Base-by-base conservation (phyloP, 2,888 invertebrate genomes). In the Platynereis dumerilii region DNA sequence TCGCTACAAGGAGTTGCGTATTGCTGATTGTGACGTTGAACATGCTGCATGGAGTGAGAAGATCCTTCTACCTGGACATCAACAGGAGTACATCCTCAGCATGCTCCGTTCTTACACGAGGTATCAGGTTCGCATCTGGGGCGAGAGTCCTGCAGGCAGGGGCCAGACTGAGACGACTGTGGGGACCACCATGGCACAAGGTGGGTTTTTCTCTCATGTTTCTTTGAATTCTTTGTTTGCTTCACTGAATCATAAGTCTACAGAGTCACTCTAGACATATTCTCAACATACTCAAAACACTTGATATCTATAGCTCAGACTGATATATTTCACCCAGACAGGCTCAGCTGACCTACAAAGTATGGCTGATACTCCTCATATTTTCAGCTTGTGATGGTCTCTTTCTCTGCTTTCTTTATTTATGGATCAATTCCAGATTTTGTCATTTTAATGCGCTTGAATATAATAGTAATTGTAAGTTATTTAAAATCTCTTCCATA, bases 51-150 rank as follows among this genome's bases (percentile, higher is more conserved):
- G 70, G 69, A 62, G 57, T 34, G 68, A 64, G 3, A 27, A 42
- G 24, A 58, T 69, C 12, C 55, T 65, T 29, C 44, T 70, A 2
- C 58, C 65, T 28, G 27, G 61, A 2, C 29, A 57, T 26, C 44
- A 67, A 42, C 60, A 48, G 15, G 20, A 24, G 17, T 76, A 72
- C 59, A 73, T 73, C 7, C 58, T 80, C 17, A 69, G 67, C 0
- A 75, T 75, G 53, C 74, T 82, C 17, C 56, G 65, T 17, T 76
- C 80, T 2, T 77, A 77, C 69, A 75, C 78, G 1, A 69, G 72
- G 60, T 81, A 81, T 66, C 73, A 67, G 58, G 54, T 71, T 28
- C 55, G 56, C 20, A 59, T 72, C 7, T 67, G 67, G 63, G 65
- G 69, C 7, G 34, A 64, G 55, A 72, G 71, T 10, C 39, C 42